Percentiles rank a stretch among this genome's conserved stretches.
Evolutionary conservation across 2,797 vertebrate genomes (phyloP).

Genomic region (Sebastolobus alascanus): DNA sequence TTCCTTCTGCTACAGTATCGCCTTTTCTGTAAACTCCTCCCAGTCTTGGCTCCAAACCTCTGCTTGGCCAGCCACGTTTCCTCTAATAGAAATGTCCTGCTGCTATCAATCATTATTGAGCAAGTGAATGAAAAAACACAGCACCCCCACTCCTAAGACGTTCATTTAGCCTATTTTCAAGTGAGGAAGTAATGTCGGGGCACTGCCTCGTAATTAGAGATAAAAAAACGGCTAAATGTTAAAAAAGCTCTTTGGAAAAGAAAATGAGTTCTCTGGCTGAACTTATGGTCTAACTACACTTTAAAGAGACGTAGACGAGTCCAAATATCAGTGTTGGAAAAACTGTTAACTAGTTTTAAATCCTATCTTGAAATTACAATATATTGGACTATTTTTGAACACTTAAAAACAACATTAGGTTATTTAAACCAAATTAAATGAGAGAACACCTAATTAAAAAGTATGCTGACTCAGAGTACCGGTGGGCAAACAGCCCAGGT

Average conservation of each 20-base stretch:
- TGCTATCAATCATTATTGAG: slow-evolving; percentile 51
- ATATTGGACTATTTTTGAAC: neutral
- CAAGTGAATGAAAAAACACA: slow-evolving; percentile 33
- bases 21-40: slow-evolving; percentile 42
- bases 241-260: neutral
- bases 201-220: slow-evolving; percentile 5
- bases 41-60: slow-evolving; percentile 34
- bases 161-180: slow-evolving; percentile 26
- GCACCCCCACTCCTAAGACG: neutral
- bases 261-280: neutral
- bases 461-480: neutral
- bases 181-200: neutral
- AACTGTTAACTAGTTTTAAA: neutral
- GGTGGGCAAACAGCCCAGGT: neutral
- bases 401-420: neutral
- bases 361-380: neutral
- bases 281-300: neutral
- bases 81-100: slow-evolving; percentile 69
- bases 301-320: neutral
- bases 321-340: neutral
- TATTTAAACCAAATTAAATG: neutral
- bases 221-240: neutral
- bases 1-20: slow-evolving; percentile 8
- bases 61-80: slow-evolving; percentile 57
- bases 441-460: neutral